phyloP scores from a whole-genome alignment of 2,888 invertebrate species.

The Chrysotoxum bicinctum region DNA sequence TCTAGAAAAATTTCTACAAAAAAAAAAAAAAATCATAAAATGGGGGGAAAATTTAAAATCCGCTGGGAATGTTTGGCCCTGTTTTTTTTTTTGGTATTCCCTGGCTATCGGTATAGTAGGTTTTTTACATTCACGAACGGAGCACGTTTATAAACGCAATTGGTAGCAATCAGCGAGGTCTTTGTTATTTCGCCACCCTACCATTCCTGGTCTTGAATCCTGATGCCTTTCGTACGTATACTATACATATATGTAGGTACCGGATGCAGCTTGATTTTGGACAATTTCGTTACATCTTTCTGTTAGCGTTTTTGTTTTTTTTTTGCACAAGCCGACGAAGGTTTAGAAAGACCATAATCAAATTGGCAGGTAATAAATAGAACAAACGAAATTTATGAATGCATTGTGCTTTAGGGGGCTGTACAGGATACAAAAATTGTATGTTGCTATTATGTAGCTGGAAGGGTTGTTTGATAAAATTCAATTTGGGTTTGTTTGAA shows the following conservation, averaged over 20 bases:
- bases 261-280: slow-evolving; percentile 57
- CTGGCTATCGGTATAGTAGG: background rate
- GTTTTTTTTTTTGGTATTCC: background rate
- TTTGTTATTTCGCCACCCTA: slow-evolving; percentile 51
- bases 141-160: slow-evolving; percentile 57
- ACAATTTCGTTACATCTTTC: slow-evolving; percentile 48
- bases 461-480: slow-evolving; percentile 10
- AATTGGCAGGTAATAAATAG: slow-evolving; percentile 67
- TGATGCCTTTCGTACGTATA: background rate
- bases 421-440: background rate
- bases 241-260: background rate
- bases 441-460: background rate
- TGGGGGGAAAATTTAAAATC: background rate
- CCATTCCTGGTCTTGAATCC: background rate
- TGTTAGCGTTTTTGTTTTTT: slow-evolving; percentile 1
- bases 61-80: slow-evolving; percentile 18
- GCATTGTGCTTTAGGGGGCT: slow-evolving; percentile 25
- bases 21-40: background rate
- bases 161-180: slow-evolving; percentile 61
- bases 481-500: slow-evolving; percentile 2
- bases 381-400: slow-evolving; percentile 66
- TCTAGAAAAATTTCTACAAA: background rate
- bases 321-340: background rate
- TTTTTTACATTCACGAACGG: slow-evolving; percentile 14
- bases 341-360: slow-evolving; percentile 50